phyloP scores from a whole-genome alignment of 2,888 invertebrate species.

The Sylvicola fuscatus region DNA sequence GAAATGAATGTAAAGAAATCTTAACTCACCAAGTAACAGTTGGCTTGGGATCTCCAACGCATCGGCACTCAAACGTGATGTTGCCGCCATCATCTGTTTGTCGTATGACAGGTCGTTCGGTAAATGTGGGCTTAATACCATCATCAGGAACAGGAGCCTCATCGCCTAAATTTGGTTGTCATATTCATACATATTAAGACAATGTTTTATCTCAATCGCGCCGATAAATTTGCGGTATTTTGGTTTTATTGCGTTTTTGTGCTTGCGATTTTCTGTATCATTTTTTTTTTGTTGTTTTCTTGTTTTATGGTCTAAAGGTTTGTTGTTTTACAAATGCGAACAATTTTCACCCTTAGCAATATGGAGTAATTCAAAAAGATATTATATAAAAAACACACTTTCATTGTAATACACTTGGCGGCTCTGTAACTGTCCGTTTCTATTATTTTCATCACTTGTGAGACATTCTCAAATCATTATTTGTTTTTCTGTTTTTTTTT shows the following conservation, averaged over 20 bases:
- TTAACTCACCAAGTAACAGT: slow-evolving; percentile 71
- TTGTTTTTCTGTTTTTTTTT: no score
- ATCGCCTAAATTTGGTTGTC: slow-evolving; percentile 47
- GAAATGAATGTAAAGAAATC: slow-evolving; percentile 5
- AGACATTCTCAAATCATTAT: no score
- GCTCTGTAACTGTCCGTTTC: no score
- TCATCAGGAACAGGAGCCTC: slow-evolving; percentile 85
- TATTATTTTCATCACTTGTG: no score
- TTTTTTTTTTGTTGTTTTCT: background rate
- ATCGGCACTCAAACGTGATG: slow-evolving; percentile 91
- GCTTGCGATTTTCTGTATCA: background rate
- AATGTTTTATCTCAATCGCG: background rate
- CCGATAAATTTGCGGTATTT: no score
- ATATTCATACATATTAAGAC: background rate
- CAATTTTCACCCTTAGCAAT: no score
- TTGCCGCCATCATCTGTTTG: slow-evolving; percentile 91
- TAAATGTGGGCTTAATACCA: slow-evolving; percentile 92
- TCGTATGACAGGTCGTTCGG: slow-evolving; percentile 91
- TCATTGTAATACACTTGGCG: no score
- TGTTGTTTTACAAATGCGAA: no score
- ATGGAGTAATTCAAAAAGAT: no score
- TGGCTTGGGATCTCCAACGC: slow-evolving; percentile 93
- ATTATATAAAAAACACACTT: no score
- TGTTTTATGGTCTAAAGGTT: no score
- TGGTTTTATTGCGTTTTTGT: background rate